Evolutionary conservation across 2,797 vertebrate species (phyloP), one percentile per base, ranked within the genome.

Genomic region (Iguana delicatissima): DNA sequence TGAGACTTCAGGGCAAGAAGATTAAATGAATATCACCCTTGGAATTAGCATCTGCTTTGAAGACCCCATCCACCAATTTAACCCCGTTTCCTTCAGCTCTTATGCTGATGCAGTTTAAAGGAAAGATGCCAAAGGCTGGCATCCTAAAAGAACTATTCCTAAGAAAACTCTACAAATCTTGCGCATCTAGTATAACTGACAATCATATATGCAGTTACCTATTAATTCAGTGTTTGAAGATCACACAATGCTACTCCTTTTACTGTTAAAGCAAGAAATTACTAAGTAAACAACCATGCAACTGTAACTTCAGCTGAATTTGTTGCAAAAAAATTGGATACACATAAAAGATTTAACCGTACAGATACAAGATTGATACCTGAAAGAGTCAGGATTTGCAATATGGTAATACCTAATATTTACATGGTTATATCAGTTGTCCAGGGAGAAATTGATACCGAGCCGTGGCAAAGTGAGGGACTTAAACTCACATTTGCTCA

Each of bases 261-360:
- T 91, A 64, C 29, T 80, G 29, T 73, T 80, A 24, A 85, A 89
- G 7, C 20, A 50, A 52, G 72, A 38, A 69, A 35, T 77, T 89
- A 29, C 42, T 80, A 87, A 73, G 2, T 55, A 29, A 52, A 69
- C 22, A 52, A 74, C 76, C 22, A 72, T 29, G 24, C 6, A 87
- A 22, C 22, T 20, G 22, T 59, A 82, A 42, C 4, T 32, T 82
- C 16, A 22, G 13, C 42, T 55, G 73, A 46, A 80, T 52, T 6
- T 79, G 50, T 67, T 80, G 26, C 42, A 55, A 59, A 16, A 50
- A 64, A 67, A 10, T 29, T 82, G 18, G 8, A 3, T 26, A 57
- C 35, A 22, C 35, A 67, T 55, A 24, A n/a, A 67, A 42, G 2
- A 6, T 82, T 74, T 59, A 38, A 32, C 26, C 18, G 22, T 67